These are phyloP conservation scores for Bagarius yarrelli DNA, from an alignment of 2,113 vertebrate genomes.

Conservation along the genomic window DNA sequence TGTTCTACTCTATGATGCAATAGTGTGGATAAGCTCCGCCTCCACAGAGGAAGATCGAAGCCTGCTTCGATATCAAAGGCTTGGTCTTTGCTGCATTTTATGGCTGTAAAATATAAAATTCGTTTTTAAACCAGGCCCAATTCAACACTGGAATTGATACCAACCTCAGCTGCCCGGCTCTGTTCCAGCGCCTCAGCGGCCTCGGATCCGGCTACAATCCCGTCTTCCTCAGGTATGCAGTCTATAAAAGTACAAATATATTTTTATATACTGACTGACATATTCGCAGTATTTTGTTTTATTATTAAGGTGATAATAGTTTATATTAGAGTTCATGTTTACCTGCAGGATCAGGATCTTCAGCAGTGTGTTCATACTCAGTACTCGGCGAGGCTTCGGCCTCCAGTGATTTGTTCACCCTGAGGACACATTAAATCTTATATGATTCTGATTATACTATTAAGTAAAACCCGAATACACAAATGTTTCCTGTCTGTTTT, in stretches of 20 bases:
- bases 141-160: no score
- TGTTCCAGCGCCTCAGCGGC: constrained; percentile 54
- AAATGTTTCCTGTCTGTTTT: neutral
- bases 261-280: neutral
- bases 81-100: no score
- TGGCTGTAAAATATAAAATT: no score
- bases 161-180: constrained; percentile 57
- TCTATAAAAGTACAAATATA: constrained; percentile 44
- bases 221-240: constrained; percentile 52
- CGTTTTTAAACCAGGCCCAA: no score
- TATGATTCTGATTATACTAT: neutral
- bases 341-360: constrained; percentile 59
- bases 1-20: no score
- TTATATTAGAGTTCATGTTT: constrained; percentile 4
- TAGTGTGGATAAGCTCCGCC: no score
- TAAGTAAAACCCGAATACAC: neutral
- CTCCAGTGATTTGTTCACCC: constrained; percentile 57
- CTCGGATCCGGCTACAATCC: constrained; percentile 38
- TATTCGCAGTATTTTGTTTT: no score
- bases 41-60: no score
- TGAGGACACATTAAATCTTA: constrained; percentile 35
- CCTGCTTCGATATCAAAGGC: no score
- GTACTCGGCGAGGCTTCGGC: constrained; percentile 14
- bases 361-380: constrained; percentile 50
- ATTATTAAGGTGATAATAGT: neutral